Base-by-base conservation (phyloP, 1,140 invertebrate genomes). In the Tetramorium parvispinum region DNA sequence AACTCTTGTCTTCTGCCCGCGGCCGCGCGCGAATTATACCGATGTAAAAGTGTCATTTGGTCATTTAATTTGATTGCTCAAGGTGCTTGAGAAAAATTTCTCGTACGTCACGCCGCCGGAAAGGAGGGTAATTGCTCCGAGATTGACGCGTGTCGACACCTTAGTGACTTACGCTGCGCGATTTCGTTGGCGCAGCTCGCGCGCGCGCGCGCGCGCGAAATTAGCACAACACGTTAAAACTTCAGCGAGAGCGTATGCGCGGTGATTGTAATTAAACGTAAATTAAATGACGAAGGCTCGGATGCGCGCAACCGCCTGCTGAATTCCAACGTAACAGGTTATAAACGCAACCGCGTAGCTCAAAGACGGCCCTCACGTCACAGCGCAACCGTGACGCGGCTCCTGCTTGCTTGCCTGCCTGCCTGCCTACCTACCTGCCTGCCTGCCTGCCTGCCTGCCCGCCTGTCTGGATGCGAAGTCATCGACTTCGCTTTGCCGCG, bases 221-320 rank as follows among this genome's bases (percentile, higher is more conserved):
- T 73, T 73, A 59, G 79, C n/a, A 16, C 24, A 37, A 73, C 66
- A 21, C 53, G 16, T 46, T 46, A 37, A 73, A 83, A 83, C 53
- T 82, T 73, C 2, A 24, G 66, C 18, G 5, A n/a, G 68, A 13
- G 13, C 66, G 51, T 21, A 13, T 3, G 8, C 18, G 37, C n/a
- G 51, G 66, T 13, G 53, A 55, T 73, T 59, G 68, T 83, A 73
- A 83, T 83, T 83, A 83, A 83, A 73, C 79, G 79, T 43, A 55
- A 83, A 83, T 83, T 83, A 83, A 73, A 73, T 68, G 77, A 81
- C 40, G 49, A 66, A 55, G 77, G 24, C 27, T 27, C 11, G 24
- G 57, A 37, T 61, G 57, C 75, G 57, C 40, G 43, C 43, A 78
- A 43, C 27, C 46, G 59, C 76, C 61, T 18, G 24, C 65, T 43